These are phyloP conservation scores for Drymonia ruficornis DNA, from an alignment of 2,888 invertebrate species.

Conservation along the genomic window DNA sequence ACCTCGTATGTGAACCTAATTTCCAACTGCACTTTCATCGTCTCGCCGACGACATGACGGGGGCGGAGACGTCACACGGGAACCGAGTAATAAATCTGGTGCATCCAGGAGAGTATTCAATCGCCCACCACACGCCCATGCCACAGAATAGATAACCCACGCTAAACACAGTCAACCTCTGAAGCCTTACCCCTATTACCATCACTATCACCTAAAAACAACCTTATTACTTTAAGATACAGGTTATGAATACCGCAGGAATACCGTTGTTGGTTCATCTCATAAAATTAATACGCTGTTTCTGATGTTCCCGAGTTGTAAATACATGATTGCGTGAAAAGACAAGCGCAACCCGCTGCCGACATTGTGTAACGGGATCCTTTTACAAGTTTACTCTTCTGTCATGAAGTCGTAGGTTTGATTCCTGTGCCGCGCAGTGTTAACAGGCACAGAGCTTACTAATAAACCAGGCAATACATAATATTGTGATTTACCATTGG, in stretches of 20 bases:
- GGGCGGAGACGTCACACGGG: slow-evolving; percentile 30
- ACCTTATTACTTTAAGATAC: neutral
- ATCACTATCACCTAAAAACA: slow-evolving; percentile 10
- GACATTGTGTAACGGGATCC: slow-evolving; percentile 2
- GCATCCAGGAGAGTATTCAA: slow-evolving; percentile 34
- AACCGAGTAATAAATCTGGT: slow-evolving; percentile 25
- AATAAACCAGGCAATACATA: too few species aligned
- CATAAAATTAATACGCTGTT: slow-evolving; percentile 21
- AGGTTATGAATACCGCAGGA: slow-evolving; percentile 6
- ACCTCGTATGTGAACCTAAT: too few species aligned
- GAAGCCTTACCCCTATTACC: slow-evolving; percentile 18
- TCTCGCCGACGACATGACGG: slow-evolving; percentile 17
- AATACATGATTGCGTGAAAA: slow-evolving; percentile 30
- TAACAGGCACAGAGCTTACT: too few species aligned
- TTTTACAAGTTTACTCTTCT: neutral
- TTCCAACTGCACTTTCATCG: slow-evolving; percentile 23
- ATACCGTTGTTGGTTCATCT: slow-evolving; percentile 14
- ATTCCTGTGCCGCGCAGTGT: too few species aligned
- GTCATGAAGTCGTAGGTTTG: too few species aligned
- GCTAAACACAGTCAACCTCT: slow-evolving; percentile 7
- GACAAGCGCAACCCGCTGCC: slow-evolving; percentile 11
- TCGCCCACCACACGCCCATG: slow-evolving; percentile 39
- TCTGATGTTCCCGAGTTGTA: slow-evolving; percentile 27
- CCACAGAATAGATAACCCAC: too few species aligned
- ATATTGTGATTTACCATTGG: too few species aligned